A percentile compares a stretch with the other conserved stretches of the same genome.
phyloP scores from a whole-genome alignment of 2,113 vertebrate species.

The Cyphomyrus plagiostoma region DNA sequence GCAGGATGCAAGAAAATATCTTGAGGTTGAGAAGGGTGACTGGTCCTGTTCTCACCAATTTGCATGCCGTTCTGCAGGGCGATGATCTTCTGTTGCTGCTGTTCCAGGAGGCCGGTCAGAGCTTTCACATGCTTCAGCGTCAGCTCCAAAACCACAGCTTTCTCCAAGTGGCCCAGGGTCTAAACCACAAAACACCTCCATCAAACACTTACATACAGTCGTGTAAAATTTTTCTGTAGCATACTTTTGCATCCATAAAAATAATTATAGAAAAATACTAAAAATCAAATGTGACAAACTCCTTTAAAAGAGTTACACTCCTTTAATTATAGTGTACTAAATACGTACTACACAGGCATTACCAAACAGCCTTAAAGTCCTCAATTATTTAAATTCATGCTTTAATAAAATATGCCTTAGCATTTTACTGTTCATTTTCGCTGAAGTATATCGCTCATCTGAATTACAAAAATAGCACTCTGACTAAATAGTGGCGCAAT shows the following conservation, averaged over 20 bases:
- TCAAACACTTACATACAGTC: constrained; percentile 32
- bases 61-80: constrained; percentile 82
- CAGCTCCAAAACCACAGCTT: constrained; percentile 95
- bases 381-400: not conserved
- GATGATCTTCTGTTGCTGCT: constrained; percentile 91
- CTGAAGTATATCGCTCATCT: not conserved
- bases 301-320: not conserved
- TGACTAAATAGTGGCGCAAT: not conserved
- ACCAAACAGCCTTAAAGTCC: not conserved
- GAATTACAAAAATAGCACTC: not conserved
- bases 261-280: not conserved
- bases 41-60: constrained; percentile 63
- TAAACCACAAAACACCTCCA: constrained; percentile 63
- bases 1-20: not conserved
- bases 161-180: constrained; percentile 97
- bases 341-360: not conserved
- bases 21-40: not conserved
- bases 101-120: constrained; percentile 81
- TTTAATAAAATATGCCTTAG: not conserved
- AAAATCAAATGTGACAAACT: not conserved
- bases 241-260: not conserved
- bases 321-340: not conserved
- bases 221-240: not conserved
- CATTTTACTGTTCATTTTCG: not conserved
- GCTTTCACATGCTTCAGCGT: constrained; percentile 94